Conservation (phyloP, 2,113 vertebrate species). For the Cnemophilus loriae region DNA sequence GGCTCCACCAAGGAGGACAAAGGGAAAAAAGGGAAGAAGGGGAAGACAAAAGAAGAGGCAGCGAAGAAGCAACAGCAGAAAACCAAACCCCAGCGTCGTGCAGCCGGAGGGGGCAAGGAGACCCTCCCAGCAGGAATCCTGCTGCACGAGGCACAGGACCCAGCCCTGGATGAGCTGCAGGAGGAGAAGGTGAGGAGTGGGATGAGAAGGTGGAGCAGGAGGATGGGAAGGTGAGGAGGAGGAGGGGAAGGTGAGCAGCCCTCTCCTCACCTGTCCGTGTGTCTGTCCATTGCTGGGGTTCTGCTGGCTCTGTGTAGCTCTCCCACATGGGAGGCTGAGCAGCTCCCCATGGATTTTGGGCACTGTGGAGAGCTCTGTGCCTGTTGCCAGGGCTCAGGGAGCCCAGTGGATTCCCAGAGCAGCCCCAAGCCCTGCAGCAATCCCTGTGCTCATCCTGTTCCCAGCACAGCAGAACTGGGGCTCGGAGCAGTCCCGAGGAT, state of each 20-base stretch:
- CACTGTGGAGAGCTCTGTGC: background rate
- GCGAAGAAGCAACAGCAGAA: slow-evolving; percentile 77
- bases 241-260: background rate
- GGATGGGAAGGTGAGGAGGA: background rate
- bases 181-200: background rate
- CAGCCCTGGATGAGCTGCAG: slow-evolving; percentile 67
- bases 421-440: background rate
- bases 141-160: slow-evolving; percentile 52
- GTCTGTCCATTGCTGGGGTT: background rate
- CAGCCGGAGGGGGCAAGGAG: slow-evolving; percentile 25
- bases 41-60: slow-evolving; percentile 80
- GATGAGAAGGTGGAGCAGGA: slow-evolving; percentile 80
- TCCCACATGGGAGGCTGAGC: background rate
- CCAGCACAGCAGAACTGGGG: background rate
- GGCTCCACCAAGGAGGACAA: slow-evolving; percentile 88
- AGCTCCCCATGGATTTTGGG: background rate
- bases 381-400: background rate
- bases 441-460: rapidly evolving
- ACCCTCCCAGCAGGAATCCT: background rate
- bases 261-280: rapidly evolving
- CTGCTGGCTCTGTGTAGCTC: background rate
- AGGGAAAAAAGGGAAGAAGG: slow-evolving; percentile 85
- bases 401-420: rapidly evolving
- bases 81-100: slow-evolving; percentile 48
- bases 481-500: rapidly evolving